Evolutionary conservation across 1,140 invertebrate species (phyloP).

Genomic region (Andrena cerasifolii): DNA sequence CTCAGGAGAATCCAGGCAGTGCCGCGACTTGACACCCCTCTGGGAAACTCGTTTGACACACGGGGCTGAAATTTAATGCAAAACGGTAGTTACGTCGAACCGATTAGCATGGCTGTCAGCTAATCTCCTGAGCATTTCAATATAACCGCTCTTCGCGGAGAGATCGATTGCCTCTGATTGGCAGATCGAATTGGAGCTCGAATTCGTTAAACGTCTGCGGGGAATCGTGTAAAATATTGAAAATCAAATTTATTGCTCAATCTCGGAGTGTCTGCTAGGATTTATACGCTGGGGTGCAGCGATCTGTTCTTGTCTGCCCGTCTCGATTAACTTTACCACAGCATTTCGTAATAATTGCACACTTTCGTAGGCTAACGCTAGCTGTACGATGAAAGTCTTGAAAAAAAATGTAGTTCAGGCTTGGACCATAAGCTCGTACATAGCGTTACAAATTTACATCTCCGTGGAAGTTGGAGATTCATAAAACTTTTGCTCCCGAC

Average conservation of each 20-base stretch:
- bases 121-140: conserved; percentile 15
- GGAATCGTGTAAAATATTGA: background rate
- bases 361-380: background rate
- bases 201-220: background rate
- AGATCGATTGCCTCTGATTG: background rate
- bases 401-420: background rate
- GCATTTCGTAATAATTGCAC: background rate
- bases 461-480: background rate
- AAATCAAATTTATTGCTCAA: background rate
- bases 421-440: background rate
- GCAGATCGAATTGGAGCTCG: background rate
- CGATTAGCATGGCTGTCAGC: conserved; percentile 3
- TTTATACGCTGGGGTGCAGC: background rate
- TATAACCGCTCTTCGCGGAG: background rate
- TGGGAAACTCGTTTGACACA: conserved; percentile 12
- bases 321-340: background rate
- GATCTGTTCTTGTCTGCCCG: background rate
- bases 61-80: conserved; percentile 39
- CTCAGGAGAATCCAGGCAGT: background rate
- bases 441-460: background rate
- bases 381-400: background rate
- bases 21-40: background rate
- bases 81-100: conserved; percentile 11
- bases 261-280: background rate
- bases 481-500: background rate